Conservation (phyloP, 1,140 invertebrate species). For the Bombus confusus region DNA sequence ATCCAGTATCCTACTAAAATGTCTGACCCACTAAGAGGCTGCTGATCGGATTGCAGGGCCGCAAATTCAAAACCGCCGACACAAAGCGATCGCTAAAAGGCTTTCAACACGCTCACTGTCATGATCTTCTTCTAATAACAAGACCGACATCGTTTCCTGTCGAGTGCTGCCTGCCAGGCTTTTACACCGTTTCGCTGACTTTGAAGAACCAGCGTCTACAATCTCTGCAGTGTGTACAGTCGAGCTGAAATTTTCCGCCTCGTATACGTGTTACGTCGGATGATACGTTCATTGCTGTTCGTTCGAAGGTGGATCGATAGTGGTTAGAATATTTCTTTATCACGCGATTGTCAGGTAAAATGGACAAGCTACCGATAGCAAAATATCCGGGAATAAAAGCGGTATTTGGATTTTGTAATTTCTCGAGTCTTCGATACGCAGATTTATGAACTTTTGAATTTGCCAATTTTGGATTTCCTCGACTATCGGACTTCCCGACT, state of each 20-base stretch:
- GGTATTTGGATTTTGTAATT: too few relatives aligned
- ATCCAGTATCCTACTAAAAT: background rate
- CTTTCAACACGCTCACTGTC: background rate
- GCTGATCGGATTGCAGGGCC: background rate
- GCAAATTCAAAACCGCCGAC: background rate
- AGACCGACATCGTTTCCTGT: background rate
- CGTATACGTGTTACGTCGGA: background rate
- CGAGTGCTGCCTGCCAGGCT: background rate
- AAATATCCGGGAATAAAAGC: too few relatives aligned
- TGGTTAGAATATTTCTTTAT: too few relatives aligned
- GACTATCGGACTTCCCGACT: too few relatives aligned
- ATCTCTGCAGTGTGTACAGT: background rate
- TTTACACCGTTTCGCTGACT: background rate
- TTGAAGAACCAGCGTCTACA: background rate
- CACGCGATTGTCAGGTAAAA: too few relatives aligned
- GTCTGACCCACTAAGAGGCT: background rate
- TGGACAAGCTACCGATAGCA: too few relatives aligned
- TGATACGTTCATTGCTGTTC: background rate
- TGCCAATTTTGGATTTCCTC: too few relatives aligned
- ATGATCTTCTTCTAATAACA: background rate
- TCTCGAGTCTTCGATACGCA: too few relatives aligned
- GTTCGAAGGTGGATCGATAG: background rate
- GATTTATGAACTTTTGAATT: too few relatives aligned
- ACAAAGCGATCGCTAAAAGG: slow-evolving; percentile 4
- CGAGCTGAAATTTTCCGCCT: background rate